A percentile compares a stretch with the other conserved stretches of the same genome.
Conservation (phyloP, 2,888 invertebrate species). For the Drosophila infuscata region DNA sequence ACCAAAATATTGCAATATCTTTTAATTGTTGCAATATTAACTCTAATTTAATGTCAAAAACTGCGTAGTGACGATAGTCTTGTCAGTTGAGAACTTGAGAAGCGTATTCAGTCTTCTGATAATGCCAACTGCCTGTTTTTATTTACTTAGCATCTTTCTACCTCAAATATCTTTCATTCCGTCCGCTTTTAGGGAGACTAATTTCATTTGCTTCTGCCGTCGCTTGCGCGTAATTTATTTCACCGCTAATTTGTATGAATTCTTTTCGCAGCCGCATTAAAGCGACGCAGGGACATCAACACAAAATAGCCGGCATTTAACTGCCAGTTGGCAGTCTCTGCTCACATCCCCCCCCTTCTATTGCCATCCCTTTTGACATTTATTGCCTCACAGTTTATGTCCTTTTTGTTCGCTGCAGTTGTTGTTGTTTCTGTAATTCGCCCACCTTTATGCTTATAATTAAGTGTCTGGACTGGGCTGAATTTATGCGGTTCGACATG, state of each 20-base stretch:
- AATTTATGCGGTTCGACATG: constrained; percentile 29
- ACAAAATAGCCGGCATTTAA: constrained; percentile 52
- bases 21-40: background rate
- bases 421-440: constrained; percentile 27
- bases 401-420: constrained; percentile 18
- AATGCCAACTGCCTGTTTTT: constrained; percentile 7
- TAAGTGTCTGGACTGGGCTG: constrained; percentile 60
- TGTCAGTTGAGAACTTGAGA: background rate
- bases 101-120: constrained; percentile 15
- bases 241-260: constrained; percentile 76
- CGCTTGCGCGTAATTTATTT: constrained; percentile 67
- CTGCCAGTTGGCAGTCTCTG: constrained; percentile 30
- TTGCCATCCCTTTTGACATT: constrained; percentile 15
- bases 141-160: constrained; percentile 51
- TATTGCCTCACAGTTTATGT: constrained; percentile 37
- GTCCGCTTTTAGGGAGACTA: constrained; percentile 40
- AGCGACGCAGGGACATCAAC: constrained; percentile 48
- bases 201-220: constrained; percentile 63
- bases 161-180: constrained; percentile 29
- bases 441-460: constrained; percentile 69
- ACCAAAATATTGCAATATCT: background rate
- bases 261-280: constrained; percentile 63
- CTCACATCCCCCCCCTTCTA: background rate
- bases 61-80: background rate
- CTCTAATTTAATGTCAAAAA: background rate